Evolutionary conservation across 2,113 vertebrate species (phyloP), one percentile per base, ranked within the genome.

Genomic region (Psilopogon haemacephalus): DNA sequence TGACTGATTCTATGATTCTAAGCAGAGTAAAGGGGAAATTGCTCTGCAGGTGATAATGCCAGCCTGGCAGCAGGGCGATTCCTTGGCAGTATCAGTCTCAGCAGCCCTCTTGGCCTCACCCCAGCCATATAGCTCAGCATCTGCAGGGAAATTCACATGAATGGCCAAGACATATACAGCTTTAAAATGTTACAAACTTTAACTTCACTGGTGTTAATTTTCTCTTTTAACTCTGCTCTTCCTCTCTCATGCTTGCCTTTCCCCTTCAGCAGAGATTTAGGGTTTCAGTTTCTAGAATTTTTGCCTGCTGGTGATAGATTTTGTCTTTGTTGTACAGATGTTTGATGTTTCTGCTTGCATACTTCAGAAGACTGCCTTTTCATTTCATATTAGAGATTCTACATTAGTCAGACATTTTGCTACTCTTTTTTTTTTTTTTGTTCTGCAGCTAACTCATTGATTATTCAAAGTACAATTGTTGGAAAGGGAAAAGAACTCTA

Each of bases 161-260:
- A 26, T 33, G 42, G 58, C 20, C 1, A 1, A 64, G 21, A 17
- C 15, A 15, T 7, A 26, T 3, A 27, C 0, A 0, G 13, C 38
- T 72, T 82, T 48, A 55, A 55, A 75, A 56, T 30, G 44, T 38
- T 6, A 81, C 64, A 76, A 85, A 81, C 33, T 9, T 19, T 33
- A 37, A 37, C 48, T 16, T 42, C 15, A 16, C 9, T 23, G 9
- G 9, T 28, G 9, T n/a, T 86, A 76, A 52, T 76, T 76, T 33
- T 33, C 20, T n/a, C 70, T 69, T 64, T 44, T 44, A 37, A 33
- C 32, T 81, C 64, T 52, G 18, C 60, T 58, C 27, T 84, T 52
- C 52, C 38, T 62, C 33, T 71, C 35, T 54, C 58, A 38, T 26
- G 28, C 23, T 68, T 19, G 81, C 27, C 52, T 37, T 76, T 64